Evolutionary conservation across 1,140 invertebrate species (phyloP).

Genomic region (Cydia splendana): DNA sequence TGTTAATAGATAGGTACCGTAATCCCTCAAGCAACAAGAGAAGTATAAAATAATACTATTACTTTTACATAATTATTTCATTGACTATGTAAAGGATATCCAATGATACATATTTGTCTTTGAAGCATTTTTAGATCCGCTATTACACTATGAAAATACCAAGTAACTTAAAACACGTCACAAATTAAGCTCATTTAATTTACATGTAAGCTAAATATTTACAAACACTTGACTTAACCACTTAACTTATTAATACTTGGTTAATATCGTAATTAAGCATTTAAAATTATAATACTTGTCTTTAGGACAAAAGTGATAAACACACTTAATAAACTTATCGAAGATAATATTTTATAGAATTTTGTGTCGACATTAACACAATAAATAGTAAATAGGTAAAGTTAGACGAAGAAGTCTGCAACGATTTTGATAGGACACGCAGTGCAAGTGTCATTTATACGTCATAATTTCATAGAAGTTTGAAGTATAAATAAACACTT

Average conservation of each 20-base stretch:
- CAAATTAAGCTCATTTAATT: neutral
- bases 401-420: no score
- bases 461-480: no score
- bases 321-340: neutral
- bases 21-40: slow-evolving; percentile 1
- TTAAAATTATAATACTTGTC: slow-evolving; percentile 49
- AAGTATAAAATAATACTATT: neutral
- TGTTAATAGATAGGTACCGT: neutral
- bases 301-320: slow-evolving; percentile 36
- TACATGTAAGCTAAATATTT: slow-evolving; percentile 38
- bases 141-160: neutral
- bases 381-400: no score
- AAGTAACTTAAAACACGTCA: slow-evolving; percentile 13
- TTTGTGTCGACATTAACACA: no score
- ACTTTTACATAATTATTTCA: neutral
- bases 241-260: slow-evolving; percentile 43
- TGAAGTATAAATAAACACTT: no score
- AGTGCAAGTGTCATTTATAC: no score
- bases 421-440: no score
- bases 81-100: neutral
- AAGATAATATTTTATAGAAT: no score
- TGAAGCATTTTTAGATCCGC: neutral
- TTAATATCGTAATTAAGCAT: slow-evolving; percentile 34
- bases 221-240: slow-evolving; percentile 35
- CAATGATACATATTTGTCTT: neutral